A percentile compares a stretch with the other conserved stretches of the same genome.
Evolutionary conservation across 2,888 invertebrate species (phyloP).

Genomic region (Deilephila porcellus): DNA sequence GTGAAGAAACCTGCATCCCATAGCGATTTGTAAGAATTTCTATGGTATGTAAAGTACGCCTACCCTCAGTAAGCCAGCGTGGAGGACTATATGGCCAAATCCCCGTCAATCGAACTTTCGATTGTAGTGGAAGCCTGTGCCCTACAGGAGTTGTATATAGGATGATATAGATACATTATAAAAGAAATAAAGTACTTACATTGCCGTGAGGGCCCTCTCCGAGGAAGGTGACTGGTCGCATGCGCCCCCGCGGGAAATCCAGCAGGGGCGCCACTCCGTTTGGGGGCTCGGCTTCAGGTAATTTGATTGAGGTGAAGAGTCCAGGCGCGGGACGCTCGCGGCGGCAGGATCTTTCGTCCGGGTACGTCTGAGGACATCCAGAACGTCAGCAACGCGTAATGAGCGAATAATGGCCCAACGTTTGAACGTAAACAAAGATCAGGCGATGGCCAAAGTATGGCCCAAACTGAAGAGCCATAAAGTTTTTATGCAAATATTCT

Average conservation of each 20-base stretch:
- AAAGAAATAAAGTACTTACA: slow-evolving; percentile 84
- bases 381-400: background rate
- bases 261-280: slow-evolving; percentile 88
- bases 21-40: background rate
- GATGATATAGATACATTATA: too few species aligned
- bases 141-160: too few species aligned
- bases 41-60: background rate
- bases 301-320: slow-evolving; percentile 89
- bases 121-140: too few species aligned
- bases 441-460: too few species aligned
- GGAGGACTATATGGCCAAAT: too few species aligned
- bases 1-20: too few species aligned
- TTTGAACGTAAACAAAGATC: background rate
- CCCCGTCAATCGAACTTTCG: too few species aligned
- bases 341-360: slow-evolving; percentile 73
- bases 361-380: slow-evolving; percentile 63
- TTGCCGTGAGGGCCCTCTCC: slow-evolving; percentile 95
- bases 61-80: background rate
- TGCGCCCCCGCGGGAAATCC: slow-evolving; percentile 93
- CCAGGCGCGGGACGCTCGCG: slow-evolving; percentile 89
- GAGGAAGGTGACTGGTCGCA: slow-evolving; percentile 92
- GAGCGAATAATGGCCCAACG: background rate
- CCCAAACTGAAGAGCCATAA: too few species aligned
- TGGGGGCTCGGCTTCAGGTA: slow-evolving; percentile 88
- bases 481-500: too few species aligned